Conservation (phyloP, 2,113 vertebrate species). For the Microcebus griseorufus region DNA sequence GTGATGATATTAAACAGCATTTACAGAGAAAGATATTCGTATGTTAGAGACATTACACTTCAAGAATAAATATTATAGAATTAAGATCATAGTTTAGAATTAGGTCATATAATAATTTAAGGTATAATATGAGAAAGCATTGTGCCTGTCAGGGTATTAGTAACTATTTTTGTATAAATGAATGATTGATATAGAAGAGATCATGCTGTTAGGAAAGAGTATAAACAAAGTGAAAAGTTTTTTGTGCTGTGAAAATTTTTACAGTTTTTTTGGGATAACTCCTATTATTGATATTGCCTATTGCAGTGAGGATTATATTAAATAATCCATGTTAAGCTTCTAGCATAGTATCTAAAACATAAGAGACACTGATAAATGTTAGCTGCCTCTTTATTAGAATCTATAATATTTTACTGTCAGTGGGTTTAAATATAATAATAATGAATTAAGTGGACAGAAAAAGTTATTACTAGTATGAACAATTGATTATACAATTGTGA, state of each 20-base stretch:
- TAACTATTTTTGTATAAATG: not conserved
- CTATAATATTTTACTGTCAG: not conserved
- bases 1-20: not conserved
- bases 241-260: not conserved
- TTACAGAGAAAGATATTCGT: not conserved
- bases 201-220: not conserved
- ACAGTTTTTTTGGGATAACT: not conserved
- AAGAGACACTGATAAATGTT: not conserved
- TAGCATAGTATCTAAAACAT: not conserved
- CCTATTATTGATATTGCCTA: not conserved
- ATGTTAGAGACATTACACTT: not conserved
- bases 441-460: not conserved
- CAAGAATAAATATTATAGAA: not conserved
- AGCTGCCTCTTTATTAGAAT: not conserved
- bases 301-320: not conserved
- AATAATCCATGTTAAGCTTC: constrained; percentile 4
- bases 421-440: constrained; percentile 27
- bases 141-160: not conserved
- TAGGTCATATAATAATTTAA: not conserved
- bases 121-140: not conserved
- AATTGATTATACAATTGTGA: constrained; percentile 10
- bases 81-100: not conserved
- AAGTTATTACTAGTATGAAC: not conserved
- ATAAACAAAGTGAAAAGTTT: constrained; percentile 2
- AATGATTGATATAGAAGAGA: not conserved